Evolutionary conservation across 2,113 vertebrate species (phyloP).

Genomic region (Anolis carolinensis): DNA sequence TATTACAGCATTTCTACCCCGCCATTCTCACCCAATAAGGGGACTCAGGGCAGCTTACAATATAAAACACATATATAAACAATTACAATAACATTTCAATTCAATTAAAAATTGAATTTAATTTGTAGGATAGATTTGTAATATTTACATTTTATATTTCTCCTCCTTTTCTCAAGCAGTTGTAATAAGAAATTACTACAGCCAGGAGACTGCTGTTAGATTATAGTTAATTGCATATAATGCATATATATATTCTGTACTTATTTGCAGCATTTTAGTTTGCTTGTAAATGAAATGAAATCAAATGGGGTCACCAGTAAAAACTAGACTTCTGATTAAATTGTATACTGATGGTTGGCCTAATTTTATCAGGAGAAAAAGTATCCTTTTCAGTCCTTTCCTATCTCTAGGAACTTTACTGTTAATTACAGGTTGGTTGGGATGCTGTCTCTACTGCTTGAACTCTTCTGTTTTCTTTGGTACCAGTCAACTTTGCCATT

Average conservation of each 20-base stretch:
- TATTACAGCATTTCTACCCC: no score
- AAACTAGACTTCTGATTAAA: not conserved
- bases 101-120: no score
- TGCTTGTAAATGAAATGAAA: not conserved
- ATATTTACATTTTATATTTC: not conserved
- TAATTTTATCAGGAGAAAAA: not conserved
- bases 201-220: not conserved
- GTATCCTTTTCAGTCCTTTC: not conserved
- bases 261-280: not conserved
- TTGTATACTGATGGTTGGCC: not conserved
- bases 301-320: not conserved
- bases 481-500: not conserved
- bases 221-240: conserved; percentile 7
- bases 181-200: not conserved
- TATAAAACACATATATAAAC: no score
- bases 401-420: not conserved
- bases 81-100: no score
- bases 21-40: no score
- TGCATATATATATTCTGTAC: not conserved
- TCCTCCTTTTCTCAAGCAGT: not conserved
- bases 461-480: not conserved
- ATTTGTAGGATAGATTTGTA: no score
- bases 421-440: not conserved
- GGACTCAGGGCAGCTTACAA: no score
- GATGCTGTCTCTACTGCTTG: not conserved